A percentile compares a stretch with the other conserved stretches of the same genome.
These are phyloP conservation scores for Porphyrio hochstetteri DNA, from an alignment of 2,113 vertebrate species.

Conservation along the genomic window DNA sequence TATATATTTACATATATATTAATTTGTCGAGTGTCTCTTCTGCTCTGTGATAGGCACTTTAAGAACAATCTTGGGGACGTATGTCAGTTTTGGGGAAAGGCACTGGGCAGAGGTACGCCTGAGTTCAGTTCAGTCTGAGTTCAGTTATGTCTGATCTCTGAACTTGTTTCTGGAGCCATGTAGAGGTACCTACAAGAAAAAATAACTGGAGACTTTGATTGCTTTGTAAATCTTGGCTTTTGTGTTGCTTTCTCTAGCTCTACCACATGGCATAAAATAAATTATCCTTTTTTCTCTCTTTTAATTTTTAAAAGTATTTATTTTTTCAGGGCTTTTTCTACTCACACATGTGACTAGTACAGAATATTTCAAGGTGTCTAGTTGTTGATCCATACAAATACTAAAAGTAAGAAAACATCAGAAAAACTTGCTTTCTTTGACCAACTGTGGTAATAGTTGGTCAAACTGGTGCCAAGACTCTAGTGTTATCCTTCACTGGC, in stretches of 20 bases:
- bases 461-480: not conserved
- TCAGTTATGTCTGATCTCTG: not conserved
- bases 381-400: not conserved
- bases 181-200: not conserved
- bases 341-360: rapidly evolving
- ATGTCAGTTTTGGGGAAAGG: not conserved
- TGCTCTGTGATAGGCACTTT: not conserved
- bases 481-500: not conserved
- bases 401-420: not conserved
- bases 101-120: not conserved
- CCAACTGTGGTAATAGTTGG: not conserved
- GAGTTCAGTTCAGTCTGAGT: not conserved
- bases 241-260: not conserved
- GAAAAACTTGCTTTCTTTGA: not conserved
- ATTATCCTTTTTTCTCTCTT: not conserved
- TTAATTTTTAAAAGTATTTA: not conserved
- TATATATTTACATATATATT: not conserved
- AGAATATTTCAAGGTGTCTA: not conserved
- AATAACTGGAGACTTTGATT: not conserved
- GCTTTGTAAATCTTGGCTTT: not conserved
- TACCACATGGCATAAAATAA: not conserved
- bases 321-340: not conserved
- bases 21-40: not conserved
- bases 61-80: not conserved
- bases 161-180: not conserved